Base-by-base conservation (phyloP, 2,797 vertebrate species). In the Adelosebastes latens region DNA sequence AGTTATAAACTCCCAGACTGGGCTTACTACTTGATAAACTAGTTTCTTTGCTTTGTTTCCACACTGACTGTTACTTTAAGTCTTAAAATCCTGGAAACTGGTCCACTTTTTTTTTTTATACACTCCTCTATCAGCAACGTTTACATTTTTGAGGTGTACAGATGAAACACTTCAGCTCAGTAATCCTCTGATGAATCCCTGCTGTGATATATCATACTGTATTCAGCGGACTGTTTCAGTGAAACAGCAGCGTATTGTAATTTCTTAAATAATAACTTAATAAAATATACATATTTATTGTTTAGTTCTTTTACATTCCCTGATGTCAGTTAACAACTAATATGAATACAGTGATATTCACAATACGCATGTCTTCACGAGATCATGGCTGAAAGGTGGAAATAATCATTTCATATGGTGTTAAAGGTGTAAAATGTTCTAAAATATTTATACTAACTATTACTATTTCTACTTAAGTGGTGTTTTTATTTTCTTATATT, bases 251-350 rank as follows among this genome's bases (percentile, higher is more conserved):
- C 2, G 0, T 75, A 12, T 67, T 76, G 24, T 65, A 61, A 52
- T 66, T 69, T 24, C 59, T 75, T 71, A 85, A 24, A 73, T 52
- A 24, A 71, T 52, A 84, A 75, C 20, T 80, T 80, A 63, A 73
- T 79, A 27, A 25, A 78, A 76, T 66, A 31, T 29, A 25, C 24
- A 36, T 92, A 92, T 92, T 89, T 91, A 92, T 90, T 86, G 10
- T 31, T 73, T 34, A 27, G 8, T 70, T 73, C 24, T 77, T 77
- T 75, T 55, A 80, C 81, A 78, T 83, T 87, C 74, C 72, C 42
- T 65, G 8, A 32, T 61, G 22, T 72, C n/a, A 46, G 8, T 63
- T 14, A 78, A 67, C 6, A 25, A 32, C 58, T 3, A 20, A 27
- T 2, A 10, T n/a, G 20, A 25, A 66, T 1, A 22, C 13, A 31